Base-by-base conservation (phyloP, 2,888 invertebrate genomes). In the Oscheius onirici region DNA sequence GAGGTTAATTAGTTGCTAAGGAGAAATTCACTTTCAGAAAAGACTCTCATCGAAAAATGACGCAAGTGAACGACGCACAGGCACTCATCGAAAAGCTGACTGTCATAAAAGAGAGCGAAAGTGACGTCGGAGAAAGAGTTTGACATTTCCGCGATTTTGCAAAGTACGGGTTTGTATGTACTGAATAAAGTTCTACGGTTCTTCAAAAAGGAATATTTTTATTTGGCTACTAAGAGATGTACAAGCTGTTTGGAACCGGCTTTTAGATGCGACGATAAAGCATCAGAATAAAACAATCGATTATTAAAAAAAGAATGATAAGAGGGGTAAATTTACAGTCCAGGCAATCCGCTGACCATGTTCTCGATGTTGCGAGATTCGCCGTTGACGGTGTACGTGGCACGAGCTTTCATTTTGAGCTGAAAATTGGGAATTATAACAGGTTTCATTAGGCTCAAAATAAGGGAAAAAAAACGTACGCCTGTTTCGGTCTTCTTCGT, bases 331-430 rank as follows among this genome's bases (percentile, higher is more conserved):
- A 34, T 34, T 63, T 55, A 78, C 6, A 85, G 66, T 41, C 83
- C 84, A 0, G 83, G 84, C 55, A 86, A 79, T 3, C 74, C 69
- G 54, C 77, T 81, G 52, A 87, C 80, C 15, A 79, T 81, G 15
- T 79, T 78, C 46, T 83, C 79, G 13, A 77, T 74, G 24, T 72
- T 74, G 24, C 76, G 73, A 17, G 75, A 69, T 10, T 68, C 51
- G n/a, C 85, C 86, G 61, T 83, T 79, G 40, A 83, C 57, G 20
- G 69, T 63, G 71, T 81, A 87, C 26, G 73, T 80, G 15, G 82
- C 73, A 68, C 79, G 82, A 6, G 86, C 74, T 0, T 81, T 77
- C 81, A 87, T 80, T 44, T 83, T 77, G 13, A 84, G 75, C 87
- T 87, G 70, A 61, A 82, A 83, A 20, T 51, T 65, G 2, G 46